Base-by-base conservation (phyloP, 1,140 invertebrate species). In the Galendromus occidentalis region DNA sequence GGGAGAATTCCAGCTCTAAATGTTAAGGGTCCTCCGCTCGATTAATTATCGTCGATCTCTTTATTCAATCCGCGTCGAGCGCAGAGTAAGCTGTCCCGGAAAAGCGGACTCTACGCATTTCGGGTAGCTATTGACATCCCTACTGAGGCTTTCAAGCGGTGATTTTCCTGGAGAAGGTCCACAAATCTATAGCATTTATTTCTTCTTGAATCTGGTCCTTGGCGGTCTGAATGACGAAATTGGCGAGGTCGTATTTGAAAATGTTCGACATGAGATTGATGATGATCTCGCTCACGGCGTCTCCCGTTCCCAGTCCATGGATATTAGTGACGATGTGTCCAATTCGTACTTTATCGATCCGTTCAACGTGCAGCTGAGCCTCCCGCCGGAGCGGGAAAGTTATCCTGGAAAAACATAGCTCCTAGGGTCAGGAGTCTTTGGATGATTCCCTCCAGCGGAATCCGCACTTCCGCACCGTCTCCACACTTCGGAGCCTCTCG, bases 171-270 rank as follows among this genome's bases (percentile, higher is more conserved):
- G 51, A 59, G 20, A 59, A 12, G 25, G 25, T 25, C 14, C 25
- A n/a, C 6, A 59, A 17, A 9, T 59, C 51, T 25, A 59, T 59
- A 22, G 14, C 12, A 22, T 59, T 59, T 14, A 59, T 59, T 2
- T 59, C 51, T 14, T 59, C 51, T 9, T 59, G 14, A 17, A 59
- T 59, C 14, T 22, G 51, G 17, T 59, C 20, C 25, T 33, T 25
- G 1, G 51, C 51, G 1, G 33, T 59, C 14, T 25, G 14, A 14
- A 59, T 59, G 33, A 59, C 33, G 51, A 59, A 59, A 22, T 59
- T 25, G 6, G 51, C 51, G 51, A 59, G 51, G 51, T 59, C 51
- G 22, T 59, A 59, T 59, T 59, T 59, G 22, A 59, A 59, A 14
- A 33, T 59, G 33, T 59, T 59, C 33, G 51, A 59, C 2, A 59